phyloP scores from a whole-genome alignment of 2,888 invertebrate genomes.

The Meteorus cinctellus region DNA sequence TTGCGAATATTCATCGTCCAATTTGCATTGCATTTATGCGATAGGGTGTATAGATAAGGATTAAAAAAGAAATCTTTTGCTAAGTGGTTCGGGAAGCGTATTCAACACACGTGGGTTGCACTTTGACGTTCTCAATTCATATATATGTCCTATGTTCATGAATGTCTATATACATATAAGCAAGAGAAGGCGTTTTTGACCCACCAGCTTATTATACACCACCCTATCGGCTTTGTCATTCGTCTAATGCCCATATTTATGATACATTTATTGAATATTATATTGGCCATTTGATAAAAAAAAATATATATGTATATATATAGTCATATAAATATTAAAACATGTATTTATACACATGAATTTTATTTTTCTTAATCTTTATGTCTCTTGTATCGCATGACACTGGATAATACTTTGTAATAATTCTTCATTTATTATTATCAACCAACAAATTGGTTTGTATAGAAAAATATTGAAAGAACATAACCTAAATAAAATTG shows the following conservation, averaged over 20 bases:
- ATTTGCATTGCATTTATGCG: constrained; percentile 60
- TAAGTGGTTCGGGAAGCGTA: constrained; percentile 50
- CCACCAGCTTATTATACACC: constrained; percentile 48
- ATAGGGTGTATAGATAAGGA: constrained; percentile 68
- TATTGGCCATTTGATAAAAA: constrained; percentile 41
- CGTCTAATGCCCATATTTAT: constrained; percentile 64
- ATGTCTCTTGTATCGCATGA: background rate
- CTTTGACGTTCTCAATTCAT: constrained; percentile 17
- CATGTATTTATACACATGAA: background rate
- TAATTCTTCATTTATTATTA: background rate
- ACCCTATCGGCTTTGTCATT: constrained; percentile 58
- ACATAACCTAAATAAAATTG: background rate
- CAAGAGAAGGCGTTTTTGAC: constrained; percentile 32
- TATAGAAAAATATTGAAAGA: background rate
- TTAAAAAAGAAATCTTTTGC: constrained; percentile 56
- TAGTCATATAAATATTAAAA: background rate
- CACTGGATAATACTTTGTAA: constrained; percentile 18
- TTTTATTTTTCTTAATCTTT: constrained; percentile 10
- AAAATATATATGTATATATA: background rate
- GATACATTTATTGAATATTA: constrained; percentile 60
- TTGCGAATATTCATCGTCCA: constrained; percentile 35
- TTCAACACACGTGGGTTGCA: constrained; percentile 48
- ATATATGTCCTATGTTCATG: background rate
- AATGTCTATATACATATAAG: no score
- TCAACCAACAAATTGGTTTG: background rate